Conservation (phyloP, 2,888 invertebrate species). For the Vesta saturnalis region DNA sequence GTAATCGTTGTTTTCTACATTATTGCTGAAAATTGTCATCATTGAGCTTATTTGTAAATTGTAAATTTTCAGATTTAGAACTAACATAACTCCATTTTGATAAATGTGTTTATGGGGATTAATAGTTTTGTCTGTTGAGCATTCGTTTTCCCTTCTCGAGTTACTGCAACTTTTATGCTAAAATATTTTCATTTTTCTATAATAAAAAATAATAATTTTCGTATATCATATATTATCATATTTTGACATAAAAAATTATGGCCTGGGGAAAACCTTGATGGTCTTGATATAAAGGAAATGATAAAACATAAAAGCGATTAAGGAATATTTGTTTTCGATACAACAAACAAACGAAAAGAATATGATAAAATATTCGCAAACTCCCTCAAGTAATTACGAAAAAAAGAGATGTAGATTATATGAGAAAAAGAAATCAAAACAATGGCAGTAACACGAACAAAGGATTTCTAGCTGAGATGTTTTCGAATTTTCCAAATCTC, state of each 20-base stretch:
- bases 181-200: too few species aligned
- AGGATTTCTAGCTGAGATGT: too few species aligned
- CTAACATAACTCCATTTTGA: too few species aligned
- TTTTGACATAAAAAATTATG: background rate
- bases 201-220: too few species aligned
- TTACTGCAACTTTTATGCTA: too few species aligned
- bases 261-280: background rate
- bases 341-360: background rate
- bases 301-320: background rate
- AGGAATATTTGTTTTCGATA: constrained; percentile 3
- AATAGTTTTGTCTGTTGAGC: too few species aligned
- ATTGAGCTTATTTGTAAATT: too few species aligned
- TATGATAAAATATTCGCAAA: background rate
- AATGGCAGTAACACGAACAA: background rate
- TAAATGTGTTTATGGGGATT: too few species aligned
- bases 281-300: background rate
- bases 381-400: constrained; percentile 5
- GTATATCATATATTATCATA: background rate
- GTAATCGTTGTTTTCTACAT: too few species aligned
- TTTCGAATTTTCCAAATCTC: background rate
- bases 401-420: background rate
- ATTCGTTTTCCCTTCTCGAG: too few species aligned
- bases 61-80: too few species aligned
- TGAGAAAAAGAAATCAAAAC: background rate
- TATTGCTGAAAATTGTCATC: too few species aligned